Evolutionary conservation across 2,888 invertebrate genomes (phyloP), one percentile per base, ranked within the genome.

Genomic region (Agrenia bidenticulata): DNA sequence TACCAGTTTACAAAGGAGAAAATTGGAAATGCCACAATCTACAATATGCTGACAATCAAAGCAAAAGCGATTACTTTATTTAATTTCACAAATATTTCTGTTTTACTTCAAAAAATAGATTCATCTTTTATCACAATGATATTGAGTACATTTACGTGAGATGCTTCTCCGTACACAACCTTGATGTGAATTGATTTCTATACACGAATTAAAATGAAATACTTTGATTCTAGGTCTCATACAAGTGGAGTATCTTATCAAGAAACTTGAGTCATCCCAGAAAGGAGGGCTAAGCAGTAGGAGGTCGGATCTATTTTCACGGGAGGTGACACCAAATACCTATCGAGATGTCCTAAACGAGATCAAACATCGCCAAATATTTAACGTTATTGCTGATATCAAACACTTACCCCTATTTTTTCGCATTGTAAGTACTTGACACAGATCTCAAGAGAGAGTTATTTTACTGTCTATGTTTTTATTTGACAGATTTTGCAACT

Each of bases 381-480:
- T 86, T 78, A 92, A 94, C 78, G 84, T 96, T 63, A 88, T 96
- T 69, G 89, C 94, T 5, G 95, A 96, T 78, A 89, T 94, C 0
- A 85, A 85, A 76, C 87, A 89, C 77, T 89, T 95, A 78, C 86
- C 88, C 72, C 85, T 86, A 77, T 87, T 96, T 80, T 90, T 94
- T 70, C 85, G 93, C 81, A 91, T 93, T 78, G 95, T 94, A 81
- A 87, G 90, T 84, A 37, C 11, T 27, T 27, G n/a, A n/a, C n/a
- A n/a, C n/a, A n/a, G n/a, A n/a, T n/a, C n/a, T n/a, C 41, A 15
- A 15, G 15, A 39, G n/a, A n/a, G n/a, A n/a, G n/a, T n/a, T n/a
- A 27, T 21, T 58, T 32, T 13, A 15, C 49, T 49, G 7, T 41
- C 41, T 32, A 24, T 27, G 2, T 51, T 23, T 61, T 63, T 72